These are phyloP conservation scores for Sminthurides aquaticus DNA, from an alignment of 2,888 invertebrate species.

Conservation along the genomic window DNA sequence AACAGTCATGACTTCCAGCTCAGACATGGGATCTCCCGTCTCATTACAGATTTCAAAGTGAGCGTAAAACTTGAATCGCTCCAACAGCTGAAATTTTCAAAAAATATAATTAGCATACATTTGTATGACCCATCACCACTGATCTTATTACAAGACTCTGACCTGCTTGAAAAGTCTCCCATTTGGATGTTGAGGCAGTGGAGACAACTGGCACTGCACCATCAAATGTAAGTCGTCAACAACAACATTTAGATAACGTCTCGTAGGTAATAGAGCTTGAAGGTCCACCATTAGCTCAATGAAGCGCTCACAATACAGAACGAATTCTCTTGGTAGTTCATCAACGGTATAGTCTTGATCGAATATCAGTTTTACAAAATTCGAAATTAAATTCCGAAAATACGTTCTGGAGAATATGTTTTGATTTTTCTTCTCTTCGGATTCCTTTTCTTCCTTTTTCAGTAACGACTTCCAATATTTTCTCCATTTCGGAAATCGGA, in stretches of 20 bases:
- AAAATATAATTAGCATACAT: not conserved
- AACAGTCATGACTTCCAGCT: slow-evolving; percentile 84
- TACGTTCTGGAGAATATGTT: slow-evolving; percentile 76
- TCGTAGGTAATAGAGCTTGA: slow-evolving; percentile 87
- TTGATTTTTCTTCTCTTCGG: slow-evolving; percentile 46
- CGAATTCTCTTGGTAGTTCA: slow-evolving; percentile 48
- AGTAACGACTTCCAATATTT: slow-evolving; percentile 86
- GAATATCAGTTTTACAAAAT: slow-evolving; percentile 76
- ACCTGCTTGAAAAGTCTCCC: slow-evolving; percentile 89
- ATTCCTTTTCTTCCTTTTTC: slow-evolving; percentile 60
- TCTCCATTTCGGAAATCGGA: slow-evolving; percentile 75
- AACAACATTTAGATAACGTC: slow-evolving; percentile 92
- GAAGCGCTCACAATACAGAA: slow-evolving; percentile 87
- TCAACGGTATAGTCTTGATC: slow-evolving; percentile 44
- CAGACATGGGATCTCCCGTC: slow-evolving; percentile 86
- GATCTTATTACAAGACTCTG: slow-evolving; percentile 45
- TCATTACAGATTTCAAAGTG: slow-evolving; percentile 97
- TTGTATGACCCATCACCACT: not conserved
- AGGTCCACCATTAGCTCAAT: slow-evolving; percentile 92
- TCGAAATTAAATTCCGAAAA: slow-evolving; percentile 73
- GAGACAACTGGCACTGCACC: slow-evolving; percentile 75
- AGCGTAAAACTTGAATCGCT: slow-evolving; percentile 92
- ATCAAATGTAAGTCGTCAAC: slow-evolving; percentile 91
- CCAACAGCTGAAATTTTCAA: slow-evolving; percentile 64
- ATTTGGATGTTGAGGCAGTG: slow-evolving; percentile 64